phyloP scores from a whole-genome alignment of 2,888 invertebrate genomes.

The Diarsia brunnea region DNA sequence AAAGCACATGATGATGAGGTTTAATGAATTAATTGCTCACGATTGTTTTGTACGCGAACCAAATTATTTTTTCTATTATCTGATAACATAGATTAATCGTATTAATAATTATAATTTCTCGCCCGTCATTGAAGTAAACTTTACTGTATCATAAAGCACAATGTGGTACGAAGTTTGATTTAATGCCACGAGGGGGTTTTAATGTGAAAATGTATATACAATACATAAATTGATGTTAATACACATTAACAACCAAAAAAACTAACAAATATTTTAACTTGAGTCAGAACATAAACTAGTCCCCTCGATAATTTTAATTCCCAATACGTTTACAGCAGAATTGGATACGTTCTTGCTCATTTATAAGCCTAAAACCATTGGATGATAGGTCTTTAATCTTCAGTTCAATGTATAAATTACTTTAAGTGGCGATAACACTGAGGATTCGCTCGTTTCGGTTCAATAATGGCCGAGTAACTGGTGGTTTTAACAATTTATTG shows the following conservation, averaged over 20 bases:
- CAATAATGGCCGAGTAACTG: slow-evolving; percentile 40
- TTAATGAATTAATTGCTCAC: neutral
- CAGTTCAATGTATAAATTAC: slow-evolving; percentile 41
- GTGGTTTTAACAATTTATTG: slow-evolving; percentile 45
- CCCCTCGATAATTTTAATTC: neutral
- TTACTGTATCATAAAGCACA: too few species aligned
- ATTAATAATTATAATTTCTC: neutral
- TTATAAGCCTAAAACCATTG: neutral
- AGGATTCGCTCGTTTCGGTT: slow-evolving; percentile 34
- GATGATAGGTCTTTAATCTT: slow-evolving; percentile 43
- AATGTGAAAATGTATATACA: too few species aligned
- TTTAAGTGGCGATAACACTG: slow-evolving; percentile 38
- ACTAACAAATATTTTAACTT: too few species aligned
- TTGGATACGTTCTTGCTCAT: neutral
- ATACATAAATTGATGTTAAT: too few species aligned
- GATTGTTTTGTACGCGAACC: neutral
- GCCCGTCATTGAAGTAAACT: too few species aligned
- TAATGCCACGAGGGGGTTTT: too few species aligned
- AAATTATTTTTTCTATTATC: neutral
- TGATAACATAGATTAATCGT: neutral
- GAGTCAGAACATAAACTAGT: neutral
- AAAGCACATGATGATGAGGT: neutral
- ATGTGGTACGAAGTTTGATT: too few species aligned
- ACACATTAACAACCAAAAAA: too few species aligned
- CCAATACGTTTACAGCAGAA: neutral